phyloP scores from a whole-genome alignment of 1,140 invertebrate genomes.

The Agrypnia vestita region DNA sequence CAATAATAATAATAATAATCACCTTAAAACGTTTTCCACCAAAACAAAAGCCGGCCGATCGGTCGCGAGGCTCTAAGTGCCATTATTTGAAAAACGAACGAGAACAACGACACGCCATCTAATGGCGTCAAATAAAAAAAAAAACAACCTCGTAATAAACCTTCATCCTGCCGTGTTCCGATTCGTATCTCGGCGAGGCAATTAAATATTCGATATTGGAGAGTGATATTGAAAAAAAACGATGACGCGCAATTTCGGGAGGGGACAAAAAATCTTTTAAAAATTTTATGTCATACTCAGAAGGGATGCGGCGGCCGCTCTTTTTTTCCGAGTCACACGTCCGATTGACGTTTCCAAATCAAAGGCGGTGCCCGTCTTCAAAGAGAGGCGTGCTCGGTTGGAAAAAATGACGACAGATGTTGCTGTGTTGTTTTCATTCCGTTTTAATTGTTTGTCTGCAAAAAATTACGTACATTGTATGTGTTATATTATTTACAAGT shows the following conservation, averaged over 20 bases:
- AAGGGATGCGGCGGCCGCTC: slow-evolving; percentile 25
- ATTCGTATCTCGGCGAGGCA: slow-evolving; percentile 57
- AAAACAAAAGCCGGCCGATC: slow-evolving; percentile 38
- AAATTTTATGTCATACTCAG: slow-evolving; percentile 58
- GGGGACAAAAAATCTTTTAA: slow-evolving; percentile 13
- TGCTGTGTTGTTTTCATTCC: slow-evolving; percentile 35
- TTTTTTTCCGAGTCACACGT: slow-evolving; percentile 33
- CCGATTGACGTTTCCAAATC: slow-evolving; percentile 56
- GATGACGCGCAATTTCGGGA: slow-evolving; percentile 54
- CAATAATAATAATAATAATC: no score
- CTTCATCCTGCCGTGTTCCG: slow-evolving; percentile 49
- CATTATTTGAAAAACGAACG: slow-evolving; percentile 40
- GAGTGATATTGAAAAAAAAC: slow-evolving; percentile 52
- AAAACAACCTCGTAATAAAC: slow-evolving; percentile 42
- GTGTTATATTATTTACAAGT: no score
- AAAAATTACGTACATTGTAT: no score
- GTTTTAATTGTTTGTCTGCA: slow-evolving; percentile 20
- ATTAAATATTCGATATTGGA: slow-evolving; percentile 56
- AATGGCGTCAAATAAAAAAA: slow-evolving; percentile 42
- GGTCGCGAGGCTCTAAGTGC: slow-evolving; percentile 23
- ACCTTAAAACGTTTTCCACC: slow-evolving; percentile 24
- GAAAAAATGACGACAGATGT: slow-evolving; percentile 17
- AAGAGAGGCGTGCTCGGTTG: not conserved
- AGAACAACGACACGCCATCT: slow-evolving; percentile 18
- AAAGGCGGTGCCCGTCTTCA: slow-evolving; percentile 46